These are phyloP conservation scores for Chelonoidis abingdonii DNA, from an alignment of 2,113 vertebrate species.

Conservation along the genomic window DNA sequence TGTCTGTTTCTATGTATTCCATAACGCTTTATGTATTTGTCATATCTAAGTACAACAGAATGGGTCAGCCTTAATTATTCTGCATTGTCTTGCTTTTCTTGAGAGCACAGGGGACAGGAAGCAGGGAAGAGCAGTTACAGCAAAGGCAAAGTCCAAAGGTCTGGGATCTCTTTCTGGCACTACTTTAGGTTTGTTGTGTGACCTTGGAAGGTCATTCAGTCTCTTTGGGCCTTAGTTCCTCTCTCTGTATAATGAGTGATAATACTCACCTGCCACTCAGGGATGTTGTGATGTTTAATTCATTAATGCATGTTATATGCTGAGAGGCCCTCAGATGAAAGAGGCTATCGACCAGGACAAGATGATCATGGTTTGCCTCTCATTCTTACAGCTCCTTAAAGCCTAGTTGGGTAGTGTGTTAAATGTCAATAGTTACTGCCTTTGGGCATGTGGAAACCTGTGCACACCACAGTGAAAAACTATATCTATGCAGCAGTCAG, in stretches of 20 bases:
- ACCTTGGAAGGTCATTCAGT: neutral
- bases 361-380: neutral
- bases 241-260: neutral
- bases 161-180: neutral
- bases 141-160: neutral
- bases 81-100: neutral
- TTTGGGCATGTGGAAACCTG: neutral
- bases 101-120: neutral
- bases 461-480: neutral
- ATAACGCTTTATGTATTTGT: neutral
- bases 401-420: neutral
- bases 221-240: neutral
- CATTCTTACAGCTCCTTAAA: neutral
- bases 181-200: neutral
- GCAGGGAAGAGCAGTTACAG: neutral
- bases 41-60: neutral
- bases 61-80: neutral
- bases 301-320: neutral
- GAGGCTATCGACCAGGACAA: too few species aligned
- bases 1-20: neutral
- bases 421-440: neutral
- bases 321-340: neutral
- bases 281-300: neutral
- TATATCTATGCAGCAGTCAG: neutral
- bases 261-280: neutral